phyloP scores from a whole-genome alignment of 2,797 vertebrate species.

The Sebastes goodei region DNA sequence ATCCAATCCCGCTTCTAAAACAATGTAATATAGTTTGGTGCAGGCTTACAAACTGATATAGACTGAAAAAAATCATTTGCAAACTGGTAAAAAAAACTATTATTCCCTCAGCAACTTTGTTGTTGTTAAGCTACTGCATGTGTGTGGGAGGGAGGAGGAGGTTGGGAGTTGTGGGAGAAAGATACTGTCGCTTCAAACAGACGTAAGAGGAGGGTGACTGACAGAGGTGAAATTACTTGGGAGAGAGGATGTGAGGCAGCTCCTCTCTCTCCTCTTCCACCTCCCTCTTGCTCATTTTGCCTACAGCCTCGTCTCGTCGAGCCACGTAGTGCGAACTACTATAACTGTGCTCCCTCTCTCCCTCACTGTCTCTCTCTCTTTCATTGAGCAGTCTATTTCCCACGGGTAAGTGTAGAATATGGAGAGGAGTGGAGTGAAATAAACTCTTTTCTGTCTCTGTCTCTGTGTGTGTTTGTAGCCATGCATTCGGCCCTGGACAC shows the following conservation, averaged over 20 bases:
- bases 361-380: background rate
- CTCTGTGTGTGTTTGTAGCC: constrained; percentile 72
- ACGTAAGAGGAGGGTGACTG: constrained; percentile 50
- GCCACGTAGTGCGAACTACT: constrained; percentile 17
- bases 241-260: constrained; percentile 59
- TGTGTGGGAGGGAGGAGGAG: constrained; percentile 19
- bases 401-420: constrained; percentile 17
- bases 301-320: constrained; percentile 9
- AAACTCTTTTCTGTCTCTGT: constrained; percentile 12
- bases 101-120: constrained; percentile 18
- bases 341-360: constrained; percentile 3
- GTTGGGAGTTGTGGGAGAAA: constrained; percentile 49
- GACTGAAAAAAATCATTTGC: background rate
- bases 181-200: constrained; percentile 50
- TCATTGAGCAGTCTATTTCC: constrained; percentile 32
- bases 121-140: background rate
- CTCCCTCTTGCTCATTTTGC: constrained; percentile 10
- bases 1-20: background rate
- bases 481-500: constrained; percentile 96
- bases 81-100: constrained; percentile 1
- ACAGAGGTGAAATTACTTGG: constrained; percentile 67
- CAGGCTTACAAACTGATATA: background rate
- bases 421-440: constrained; percentile 15
- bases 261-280: background rate
- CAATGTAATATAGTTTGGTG: background rate